Evolutionary conservation across 2,113 vertebrate species (phyloP).

Genomic region (Gopherus evgoodei): DNA sequence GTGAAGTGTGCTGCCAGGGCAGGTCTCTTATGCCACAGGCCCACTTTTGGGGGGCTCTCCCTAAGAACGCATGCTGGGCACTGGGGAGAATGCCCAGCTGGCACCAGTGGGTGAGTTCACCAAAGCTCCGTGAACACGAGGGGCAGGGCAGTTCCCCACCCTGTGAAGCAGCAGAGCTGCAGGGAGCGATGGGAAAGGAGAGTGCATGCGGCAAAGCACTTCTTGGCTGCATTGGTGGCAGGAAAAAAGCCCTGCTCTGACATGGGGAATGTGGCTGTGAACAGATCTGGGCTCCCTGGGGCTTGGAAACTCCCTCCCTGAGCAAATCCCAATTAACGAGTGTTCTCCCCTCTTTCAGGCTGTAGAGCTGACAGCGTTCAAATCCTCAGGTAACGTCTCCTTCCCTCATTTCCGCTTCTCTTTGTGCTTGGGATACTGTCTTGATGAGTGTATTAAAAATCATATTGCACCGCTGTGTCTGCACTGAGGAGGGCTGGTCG

Average conservation of each 20-base stretch:
- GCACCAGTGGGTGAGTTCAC: not conserved
- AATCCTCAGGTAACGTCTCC: slow-evolving; percentile 85
- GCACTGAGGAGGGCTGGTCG: not conserved
- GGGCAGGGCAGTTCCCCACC: not conserved
- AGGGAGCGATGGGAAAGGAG: not conserved
- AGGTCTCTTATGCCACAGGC: not conserved
- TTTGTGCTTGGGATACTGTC: not conserved
- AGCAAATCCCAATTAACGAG: not conserved
- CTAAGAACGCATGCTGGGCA: not conserved
- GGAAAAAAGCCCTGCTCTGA: accelerated
- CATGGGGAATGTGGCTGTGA: accelerated
- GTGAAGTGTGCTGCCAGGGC: not conserved
- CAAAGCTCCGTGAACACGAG: not conserved
- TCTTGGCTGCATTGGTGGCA: accelerated
- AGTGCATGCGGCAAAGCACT: not conserved
- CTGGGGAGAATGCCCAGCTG: not conserved
- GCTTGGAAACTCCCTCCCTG: not conserved
- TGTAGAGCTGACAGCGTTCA: slow-evolving; percentile 91
- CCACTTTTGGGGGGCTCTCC: not conserved
- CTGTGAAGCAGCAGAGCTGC: not conserved
- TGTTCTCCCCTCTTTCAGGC: slow-evolving; percentile 76
- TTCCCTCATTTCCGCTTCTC: accelerated
- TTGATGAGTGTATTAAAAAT: not conserved
- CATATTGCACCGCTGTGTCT: not conserved
- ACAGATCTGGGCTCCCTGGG: not conserved